Conservation (phyloP, 2,888 invertebrate genomes). For the Drosophila kanekoi region DNA sequence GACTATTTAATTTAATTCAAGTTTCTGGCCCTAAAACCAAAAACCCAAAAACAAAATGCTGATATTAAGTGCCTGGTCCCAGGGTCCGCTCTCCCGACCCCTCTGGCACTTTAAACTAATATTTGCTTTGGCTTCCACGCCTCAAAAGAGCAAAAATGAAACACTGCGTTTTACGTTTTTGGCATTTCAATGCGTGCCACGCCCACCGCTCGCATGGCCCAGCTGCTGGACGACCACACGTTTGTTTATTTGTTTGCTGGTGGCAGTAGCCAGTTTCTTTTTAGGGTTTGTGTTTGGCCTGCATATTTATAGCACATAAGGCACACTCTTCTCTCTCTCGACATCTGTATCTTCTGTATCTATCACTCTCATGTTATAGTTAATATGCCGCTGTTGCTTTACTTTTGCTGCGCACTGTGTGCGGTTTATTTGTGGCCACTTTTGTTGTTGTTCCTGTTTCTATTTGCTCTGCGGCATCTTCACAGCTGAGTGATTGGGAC, state of each 20-base stretch:
- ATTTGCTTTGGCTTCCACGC: slow-evolving; percentile 59
- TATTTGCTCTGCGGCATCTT: slow-evolving; percentile 74
- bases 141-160: slow-evolving; percentile 62
- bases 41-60: slow-evolving; percentile 42
- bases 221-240: slow-evolving; percentile 45
- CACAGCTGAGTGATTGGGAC: slow-evolving; percentile 75
- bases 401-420: slow-evolving; percentile 46
- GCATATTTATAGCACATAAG: slow-evolving; percentile 68
- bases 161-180: slow-evolving; percentile 70
- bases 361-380: slow-evolving; percentile 21
- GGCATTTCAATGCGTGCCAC: slow-evolving; percentile 72
- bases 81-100: slow-evolving; percentile 2
- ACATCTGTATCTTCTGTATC: slow-evolving; percentile 7
- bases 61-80: slow-evolving; percentile 33
- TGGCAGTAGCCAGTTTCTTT: slow-evolving; percentile 46
- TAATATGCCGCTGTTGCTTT: slow-evolving; percentile 51
- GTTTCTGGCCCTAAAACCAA: slow-evolving; percentile 28
- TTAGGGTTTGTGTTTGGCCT: slow-evolving; percentile 35
- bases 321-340: slow-evolving; percentile 9
- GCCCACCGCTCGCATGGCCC: slow-evolving; percentile 22
- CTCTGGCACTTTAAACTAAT: slow-evolving; percentile 60
- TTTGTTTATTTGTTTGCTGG: slow-evolving; percentile 69
- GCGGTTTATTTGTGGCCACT: slow-evolving; percentile 20
- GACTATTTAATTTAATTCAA: slow-evolving; percentile 59
- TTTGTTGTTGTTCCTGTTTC: slow-evolving; percentile 41